Evolutionary conservation across 2,797 vertebrate genomes (phyloP).

Genomic region (Fringilla coelebs): DNA sequence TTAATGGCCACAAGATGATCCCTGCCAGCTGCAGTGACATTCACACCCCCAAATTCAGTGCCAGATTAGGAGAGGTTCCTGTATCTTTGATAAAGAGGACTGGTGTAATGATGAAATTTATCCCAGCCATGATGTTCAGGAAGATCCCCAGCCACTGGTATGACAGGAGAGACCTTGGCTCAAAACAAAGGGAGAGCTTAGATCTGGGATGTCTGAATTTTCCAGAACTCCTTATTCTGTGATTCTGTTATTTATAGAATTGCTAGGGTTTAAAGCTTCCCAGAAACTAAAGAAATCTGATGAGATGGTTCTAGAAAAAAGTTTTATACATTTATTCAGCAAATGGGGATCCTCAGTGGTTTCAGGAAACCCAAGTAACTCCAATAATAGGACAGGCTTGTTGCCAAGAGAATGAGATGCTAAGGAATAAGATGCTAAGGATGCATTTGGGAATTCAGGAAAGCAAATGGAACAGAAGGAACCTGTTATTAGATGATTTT

Average conservation of each 20-base stretch:
- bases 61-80: not conserved
- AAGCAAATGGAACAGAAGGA: not conserved
- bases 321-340: not conserved
- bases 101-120: not conserved
- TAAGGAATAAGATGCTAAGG: not conserved
- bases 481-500: not conserved
- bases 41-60: not conserved
- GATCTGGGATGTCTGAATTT: not conserved
- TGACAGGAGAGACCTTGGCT: not conserved
- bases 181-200: not conserved
- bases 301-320: not conserved
- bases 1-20: rapidly evolving
- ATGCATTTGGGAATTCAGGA: not conserved
- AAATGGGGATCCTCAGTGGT: not conserved
- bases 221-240: not conserved
- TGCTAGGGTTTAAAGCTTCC: not conserved
- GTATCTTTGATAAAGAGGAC: not conserved
- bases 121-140: not conserved
- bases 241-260: not conserved
- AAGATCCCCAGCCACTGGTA: not conserved
- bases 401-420: not conserved
- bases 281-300: not conserved
- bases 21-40: not conserved
- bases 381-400: not conserved
- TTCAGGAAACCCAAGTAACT: not conserved